Evolutionary conservation across 2,797 vertebrate genomes (phyloP).

Genomic region (Phrynocephalus vlangalii): DNA sequence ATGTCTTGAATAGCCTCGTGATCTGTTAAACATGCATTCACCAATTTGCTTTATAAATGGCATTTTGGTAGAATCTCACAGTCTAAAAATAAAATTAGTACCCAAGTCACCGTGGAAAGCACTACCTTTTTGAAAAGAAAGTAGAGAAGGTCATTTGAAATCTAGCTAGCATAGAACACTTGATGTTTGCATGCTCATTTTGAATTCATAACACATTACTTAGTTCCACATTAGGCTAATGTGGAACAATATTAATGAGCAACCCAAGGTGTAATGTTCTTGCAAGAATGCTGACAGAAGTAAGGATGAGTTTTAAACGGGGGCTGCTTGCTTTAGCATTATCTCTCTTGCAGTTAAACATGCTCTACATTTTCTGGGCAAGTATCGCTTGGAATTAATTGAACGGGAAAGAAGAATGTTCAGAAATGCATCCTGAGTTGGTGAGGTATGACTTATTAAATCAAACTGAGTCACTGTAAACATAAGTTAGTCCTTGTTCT

Average conservation of each 20-base stretch:
- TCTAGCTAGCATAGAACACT: slow-evolving; percentile 35
- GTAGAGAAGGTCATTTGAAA: slow-evolving; percentile 43
- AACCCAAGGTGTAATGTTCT: slow-evolving; percentile 64
- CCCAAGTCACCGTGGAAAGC: neutral
- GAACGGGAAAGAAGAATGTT: slow-evolving; percentile 59
- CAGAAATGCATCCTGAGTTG: slow-evolving; percentile 67
- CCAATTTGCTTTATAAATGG: neutral
- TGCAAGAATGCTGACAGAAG: slow-evolving; percentile 59
- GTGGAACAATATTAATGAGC: slow-evolving; percentile 60
- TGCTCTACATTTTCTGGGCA: slow-evolving; percentile 62
- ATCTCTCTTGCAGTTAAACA: slow-evolving; percentile 63
- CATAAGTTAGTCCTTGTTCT: slow-evolving; percentile 71
- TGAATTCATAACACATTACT: slow-evolving; percentile 31
- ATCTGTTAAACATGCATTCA: neutral
- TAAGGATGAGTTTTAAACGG: slow-evolving; percentile 59
- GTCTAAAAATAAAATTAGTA: neutral
- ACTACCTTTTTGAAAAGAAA: slow-evolving; percentile 29
- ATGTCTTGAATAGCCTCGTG: neutral
- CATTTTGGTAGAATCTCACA: neutral
- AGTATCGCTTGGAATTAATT: slow-evolving; percentile 70
- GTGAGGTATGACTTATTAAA: slow-evolving; percentile 73
- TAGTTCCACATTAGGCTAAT: slow-evolving; percentile 62
- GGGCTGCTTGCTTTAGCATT: slow-evolving; percentile 69
- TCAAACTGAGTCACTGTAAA: slow-evolving; percentile 69
- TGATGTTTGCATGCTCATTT: slow-evolving; percentile 28